A percentile compares a stretch with the other conserved stretches of the same genome.
Conservation (phyloP, 2,888 invertebrate species). For the Caenorhabditis wallacei region DNA sequence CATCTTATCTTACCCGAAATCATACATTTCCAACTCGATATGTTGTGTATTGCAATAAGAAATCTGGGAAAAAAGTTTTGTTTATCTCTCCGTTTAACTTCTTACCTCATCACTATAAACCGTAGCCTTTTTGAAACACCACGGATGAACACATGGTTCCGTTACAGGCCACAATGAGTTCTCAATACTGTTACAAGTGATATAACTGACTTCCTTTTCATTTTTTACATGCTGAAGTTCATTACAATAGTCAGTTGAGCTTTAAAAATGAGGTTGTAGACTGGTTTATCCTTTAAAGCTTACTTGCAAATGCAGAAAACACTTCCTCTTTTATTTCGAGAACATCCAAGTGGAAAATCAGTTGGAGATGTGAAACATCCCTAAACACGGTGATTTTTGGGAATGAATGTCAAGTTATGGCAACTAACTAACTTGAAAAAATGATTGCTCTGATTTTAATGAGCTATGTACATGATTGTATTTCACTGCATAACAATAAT, state of each 20-base stretch:
- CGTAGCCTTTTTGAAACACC: constrained; percentile 5
- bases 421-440: constrained; percentile 30
- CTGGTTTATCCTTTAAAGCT: not conserved
- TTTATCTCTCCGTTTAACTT: not conserved
- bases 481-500: constrained; percentile 35
- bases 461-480: constrained; percentile 14
- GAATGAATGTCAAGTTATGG: too few species aligned
- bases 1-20: constrained; percentile 16
- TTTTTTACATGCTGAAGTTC: constrained; percentile 8
- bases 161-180: not conserved
- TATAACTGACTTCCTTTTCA: not conserved
- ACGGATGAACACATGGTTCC: constrained; percentile 29
- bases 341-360: constrained; percentile 18
- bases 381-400: constrained; percentile 8
- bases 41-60: not conserved
- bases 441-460: constrained; percentile 12
- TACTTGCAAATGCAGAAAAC: constrained; percentile 43
- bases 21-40: constrained; percentile 20
- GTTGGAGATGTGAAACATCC: constrained; percentile 47
- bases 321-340: constrained; percentile 11
- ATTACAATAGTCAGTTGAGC: constrained; percentile 40
- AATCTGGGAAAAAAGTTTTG: not conserved
- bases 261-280: not conserved
- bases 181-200: not conserved
- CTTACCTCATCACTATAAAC: constrained; percentile 20